phyloP scores from a whole-genome alignment of 2,888 invertebrate genomes.

The Hypselothyrea guttata region DNA sequence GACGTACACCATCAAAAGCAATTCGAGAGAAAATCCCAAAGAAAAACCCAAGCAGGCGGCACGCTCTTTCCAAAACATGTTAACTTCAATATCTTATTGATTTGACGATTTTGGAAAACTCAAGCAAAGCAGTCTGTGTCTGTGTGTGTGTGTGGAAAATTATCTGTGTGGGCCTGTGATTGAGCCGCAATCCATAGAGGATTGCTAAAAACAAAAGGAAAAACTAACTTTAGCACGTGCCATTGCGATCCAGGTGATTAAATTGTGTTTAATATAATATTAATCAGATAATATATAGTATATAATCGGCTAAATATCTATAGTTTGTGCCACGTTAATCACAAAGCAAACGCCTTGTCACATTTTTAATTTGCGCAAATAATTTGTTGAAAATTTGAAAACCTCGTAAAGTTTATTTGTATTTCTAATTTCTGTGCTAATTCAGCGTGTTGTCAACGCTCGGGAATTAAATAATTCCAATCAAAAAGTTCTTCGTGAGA shows the following conservation, averaged over 20 bases:
- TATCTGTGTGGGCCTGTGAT: conserved; percentile 16
- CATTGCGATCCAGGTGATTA: conserved; percentile 81
- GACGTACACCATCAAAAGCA: conserved; percentile 33
- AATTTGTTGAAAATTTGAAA: conserved; percentile 13
- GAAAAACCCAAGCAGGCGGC: conserved; percentile 5
- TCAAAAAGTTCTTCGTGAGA: no score
- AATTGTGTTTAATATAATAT: conserved; percentile 12
- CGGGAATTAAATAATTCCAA: no score
- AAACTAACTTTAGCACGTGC: conserved; percentile 79
- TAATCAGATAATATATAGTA: no score
- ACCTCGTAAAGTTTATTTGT: conserved; percentile 1
- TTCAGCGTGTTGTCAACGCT: no score
- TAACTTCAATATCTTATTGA: conserved; percentile 57
- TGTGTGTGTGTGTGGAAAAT: conserved; percentile 5
- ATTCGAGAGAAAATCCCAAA: conserved; percentile 18
- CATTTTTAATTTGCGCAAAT: conserved; percentile 31
- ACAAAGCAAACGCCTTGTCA: conserved; percentile 34
- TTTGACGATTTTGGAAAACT: conserved; percentile 39
- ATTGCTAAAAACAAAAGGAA: conserved; percentile 34
- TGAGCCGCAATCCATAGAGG: conserved; percentile 36
- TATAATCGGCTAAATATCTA: no score
- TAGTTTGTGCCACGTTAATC: conserved; percentile 24
- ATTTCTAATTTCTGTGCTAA: background rate
- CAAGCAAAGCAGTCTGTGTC: conserved; percentile 7
- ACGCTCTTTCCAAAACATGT: conserved; percentile 44